Evolutionary conservation across 2,113 vertebrate genomes (phyloP), one percentile per base, ranked within the genome.

Genomic region (Cisticola juncidis): DNA sequence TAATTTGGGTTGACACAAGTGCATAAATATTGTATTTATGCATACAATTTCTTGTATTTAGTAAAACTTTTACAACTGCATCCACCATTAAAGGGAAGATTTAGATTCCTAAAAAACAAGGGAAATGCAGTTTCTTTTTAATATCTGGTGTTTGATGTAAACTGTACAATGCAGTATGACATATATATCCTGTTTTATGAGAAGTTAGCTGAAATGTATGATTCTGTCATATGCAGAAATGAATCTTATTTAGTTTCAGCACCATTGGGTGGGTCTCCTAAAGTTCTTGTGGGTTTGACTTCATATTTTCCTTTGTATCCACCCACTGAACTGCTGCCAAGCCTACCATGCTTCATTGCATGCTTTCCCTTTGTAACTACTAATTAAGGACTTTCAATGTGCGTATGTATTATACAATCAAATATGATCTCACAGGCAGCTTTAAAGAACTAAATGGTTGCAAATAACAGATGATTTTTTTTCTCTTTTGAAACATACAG

Each of bases 271-370:
- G 98, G 93, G 93, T 98, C 98, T 96, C 79, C 78, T 97, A 84
- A 97, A 94, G 95, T 96, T 97, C 92, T 96, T 98, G 97, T 95
- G 97, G 98, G 93, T 98, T 98, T 97, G 86, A 96, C 80, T 97
- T 96, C 94, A 97, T 95, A 83, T 86, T 98, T 98, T 97, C 93
- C 95, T 92, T 97, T 62, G 10, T 60, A 81, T 97, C 92, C 94
- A 96, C 84, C 88, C 92, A 76, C 60, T 28, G 31, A 88, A n/a
- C n/a, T 71, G 83, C 74, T 97, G 97, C 98, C 98, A 98, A 97
- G 42, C 83, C 79, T 94, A 69, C 95, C 76, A 78, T 81, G 73
- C 90, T 95, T 93, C 77, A 65, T 88, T 94, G 96, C 95, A 92
- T 68, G 42, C 86, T 96, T 81, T 78, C 44, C 70, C 33, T 70